These are phyloP conservation scores for Thera britannica DNA, from an alignment of 2,888 invertebrate genomes.

Conservation along the genomic window DNA sequence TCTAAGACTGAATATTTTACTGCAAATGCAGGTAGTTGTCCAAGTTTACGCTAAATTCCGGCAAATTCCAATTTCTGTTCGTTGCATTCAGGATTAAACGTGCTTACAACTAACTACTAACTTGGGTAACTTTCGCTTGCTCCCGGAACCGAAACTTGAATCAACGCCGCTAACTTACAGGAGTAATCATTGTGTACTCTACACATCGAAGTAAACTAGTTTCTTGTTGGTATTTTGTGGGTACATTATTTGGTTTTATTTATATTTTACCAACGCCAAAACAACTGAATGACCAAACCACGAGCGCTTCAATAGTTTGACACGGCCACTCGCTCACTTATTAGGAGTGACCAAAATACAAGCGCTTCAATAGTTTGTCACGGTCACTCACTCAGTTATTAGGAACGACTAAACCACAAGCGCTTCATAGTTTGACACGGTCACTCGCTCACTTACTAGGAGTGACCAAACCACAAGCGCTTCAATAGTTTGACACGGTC, in stretches of 20 bases:
- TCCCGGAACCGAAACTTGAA: constrained; percentile 29
- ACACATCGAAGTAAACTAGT: not conserved
- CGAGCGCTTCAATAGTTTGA: too few species aligned
- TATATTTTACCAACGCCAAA: not conserved
- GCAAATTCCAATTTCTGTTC: constrained; percentile 25
- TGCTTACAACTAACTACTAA: constrained; percentile 35
- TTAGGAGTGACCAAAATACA: too few species aligned
- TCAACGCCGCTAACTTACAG: constrained; percentile 22
- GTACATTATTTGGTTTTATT: not conserved
- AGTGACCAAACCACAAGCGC: too few species aligned
- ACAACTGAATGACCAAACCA: too few species aligned
- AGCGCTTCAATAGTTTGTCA: not conserved
- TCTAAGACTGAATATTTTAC: too few species aligned
- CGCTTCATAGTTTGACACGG: too few species aligned
- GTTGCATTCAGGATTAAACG: constrained; percentile 38
- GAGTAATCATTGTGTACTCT: constrained; percentile 4
- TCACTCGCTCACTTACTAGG: too few species aligned
- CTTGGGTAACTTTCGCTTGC: constrained; percentile 29
- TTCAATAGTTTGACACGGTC: too few species aligned
- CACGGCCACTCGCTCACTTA: too few species aligned
- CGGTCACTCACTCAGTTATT: too few species aligned
- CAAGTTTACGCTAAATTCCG: constrained; percentile 20
- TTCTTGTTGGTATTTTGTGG: not conserved
- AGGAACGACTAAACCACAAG: too few species aligned
- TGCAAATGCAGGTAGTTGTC: constrained; percentile 8